phyloP scores from a whole-genome alignment of 2,113 vertebrate species.

The Paradisaea rubra region DNA sequence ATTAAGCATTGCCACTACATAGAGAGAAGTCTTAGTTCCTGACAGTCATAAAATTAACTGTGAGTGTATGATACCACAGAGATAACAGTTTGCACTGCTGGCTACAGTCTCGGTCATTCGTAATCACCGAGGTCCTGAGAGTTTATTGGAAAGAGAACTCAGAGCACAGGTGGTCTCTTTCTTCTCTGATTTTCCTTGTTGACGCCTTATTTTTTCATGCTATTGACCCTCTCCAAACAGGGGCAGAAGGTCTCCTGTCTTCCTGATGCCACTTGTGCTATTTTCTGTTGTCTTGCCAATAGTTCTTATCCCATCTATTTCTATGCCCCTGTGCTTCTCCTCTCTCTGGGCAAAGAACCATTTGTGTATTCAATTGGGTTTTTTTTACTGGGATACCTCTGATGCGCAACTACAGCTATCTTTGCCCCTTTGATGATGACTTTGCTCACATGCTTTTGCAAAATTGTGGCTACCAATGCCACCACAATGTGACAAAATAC shows the following conservation, averaged over 20 bases:
- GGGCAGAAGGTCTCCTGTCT: neutral
- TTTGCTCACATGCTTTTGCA: neutral
- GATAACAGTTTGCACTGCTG: neutral
- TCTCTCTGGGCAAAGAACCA: neutral
- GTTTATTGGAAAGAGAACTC: neutral
- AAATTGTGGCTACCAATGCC: neutral
- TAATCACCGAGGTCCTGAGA: neutral
- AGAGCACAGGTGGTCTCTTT: neutral
- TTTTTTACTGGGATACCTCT: neutral
- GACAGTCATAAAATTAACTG: neutral
- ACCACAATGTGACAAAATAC: neutral
- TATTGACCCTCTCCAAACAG: neutral
- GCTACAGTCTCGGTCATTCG: accelerated
- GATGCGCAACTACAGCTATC: neutral
- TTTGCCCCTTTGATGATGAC: neutral
- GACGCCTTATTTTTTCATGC: neutral
- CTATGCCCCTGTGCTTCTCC: neutral
- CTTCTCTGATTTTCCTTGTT: neutral
- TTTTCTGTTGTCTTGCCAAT: neutral
- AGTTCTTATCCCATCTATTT: neutral
- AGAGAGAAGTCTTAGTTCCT: neutral
- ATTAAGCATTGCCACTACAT: neutral
- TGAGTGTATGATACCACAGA: neutral
- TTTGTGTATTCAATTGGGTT: neutral
- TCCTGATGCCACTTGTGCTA: neutral